Base-by-base conservation (phyloP, 2,888 invertebrate genomes). In the Anodontia alba region DNA sequence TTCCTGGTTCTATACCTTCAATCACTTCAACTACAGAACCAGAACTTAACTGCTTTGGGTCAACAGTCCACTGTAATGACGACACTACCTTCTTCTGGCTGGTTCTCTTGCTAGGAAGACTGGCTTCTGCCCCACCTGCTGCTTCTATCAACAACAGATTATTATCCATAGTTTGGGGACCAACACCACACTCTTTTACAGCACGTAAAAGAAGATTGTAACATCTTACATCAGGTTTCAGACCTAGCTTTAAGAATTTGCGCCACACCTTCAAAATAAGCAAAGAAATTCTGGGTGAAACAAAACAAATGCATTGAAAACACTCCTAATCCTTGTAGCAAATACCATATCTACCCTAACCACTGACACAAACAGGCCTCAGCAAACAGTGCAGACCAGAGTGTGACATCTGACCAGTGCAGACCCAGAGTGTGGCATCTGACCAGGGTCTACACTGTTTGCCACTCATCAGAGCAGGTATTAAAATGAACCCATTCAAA, bases 181-280 rank as follows among this genome's bases (percentile, higher is more conserved):
- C 98, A 81, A 98, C 95, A 72, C 96, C 96, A 94, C 98, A 98
- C 43, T 90, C 90, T 84, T 97, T 96, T 0, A 97, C 96, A 93
- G 96, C 96, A 90, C 97, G 96, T 0, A 99, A 93, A 93, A 99
- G 95, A 36, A 98, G 95, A 95, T 98, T 98, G 91, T 97, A 99
- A 0, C 96, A 96, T 90, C 95, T 96, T 76, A 97, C 94, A 91
- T 96, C 96, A 0, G 98, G 98, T 66, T 94, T 95, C 57, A 98
- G 95, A 36, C 95, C 95, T 90, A 95, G 95, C 66, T 95, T 94
- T 38, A 96, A 93, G 96, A 98, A 96, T 95, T 97, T 96, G 72
- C 97, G 96, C 98, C 98, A 98, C n/a, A 98, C 94, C 95, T 57
- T 49, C 5, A 49, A 49, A 38, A 12, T 8, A 38, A 38, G 7